Conservation (phyloP, 2,888 invertebrate species). For the Ischnura elegans region DNA sequence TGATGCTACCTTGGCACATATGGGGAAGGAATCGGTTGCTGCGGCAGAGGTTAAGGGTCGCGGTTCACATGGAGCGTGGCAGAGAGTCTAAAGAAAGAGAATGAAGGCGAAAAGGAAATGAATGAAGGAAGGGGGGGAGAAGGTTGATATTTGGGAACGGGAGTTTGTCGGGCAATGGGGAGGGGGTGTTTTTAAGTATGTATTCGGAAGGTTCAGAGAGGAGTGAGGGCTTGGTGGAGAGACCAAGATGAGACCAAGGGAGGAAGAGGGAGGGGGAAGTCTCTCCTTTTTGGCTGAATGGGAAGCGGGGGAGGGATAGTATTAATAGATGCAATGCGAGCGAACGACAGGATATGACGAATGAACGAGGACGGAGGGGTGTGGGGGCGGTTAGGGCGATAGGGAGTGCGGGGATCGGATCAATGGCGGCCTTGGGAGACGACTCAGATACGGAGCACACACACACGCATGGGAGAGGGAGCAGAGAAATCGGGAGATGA, state of each 20-base stretch:
- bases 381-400: neutral
- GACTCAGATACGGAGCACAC: slow-evolving; percentile 10
- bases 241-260: neutral
- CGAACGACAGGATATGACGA: slow-evolving; percentile 64
- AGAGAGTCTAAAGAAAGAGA: slow-evolving; percentile 40
- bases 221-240: neutral
- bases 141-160: neutral
- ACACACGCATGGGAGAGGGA: neutral
- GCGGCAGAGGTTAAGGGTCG: neutral
- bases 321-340: slow-evolving; percentile 66
- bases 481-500: neutral
- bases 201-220: neutral
- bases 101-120: slow-evolving; percentile 37
- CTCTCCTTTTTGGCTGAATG: neutral
- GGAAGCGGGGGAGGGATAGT: slow-evolving; percentile 48
- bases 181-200: neutral
- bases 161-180: neutral
- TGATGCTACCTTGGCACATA: neutral
- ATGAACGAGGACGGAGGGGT: slow-evolving; percentile 8
- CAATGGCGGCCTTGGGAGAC: slow-evolving; percentile 56
- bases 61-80: slow-evolving; percentile 57
- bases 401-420: slow-evolving; percentile 34
- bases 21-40: neutral
- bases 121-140: neutral
- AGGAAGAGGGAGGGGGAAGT: neutral